Conservation (phyloP, 2,888 invertebrate genomes). For the Tenthredo livida region DNA sequence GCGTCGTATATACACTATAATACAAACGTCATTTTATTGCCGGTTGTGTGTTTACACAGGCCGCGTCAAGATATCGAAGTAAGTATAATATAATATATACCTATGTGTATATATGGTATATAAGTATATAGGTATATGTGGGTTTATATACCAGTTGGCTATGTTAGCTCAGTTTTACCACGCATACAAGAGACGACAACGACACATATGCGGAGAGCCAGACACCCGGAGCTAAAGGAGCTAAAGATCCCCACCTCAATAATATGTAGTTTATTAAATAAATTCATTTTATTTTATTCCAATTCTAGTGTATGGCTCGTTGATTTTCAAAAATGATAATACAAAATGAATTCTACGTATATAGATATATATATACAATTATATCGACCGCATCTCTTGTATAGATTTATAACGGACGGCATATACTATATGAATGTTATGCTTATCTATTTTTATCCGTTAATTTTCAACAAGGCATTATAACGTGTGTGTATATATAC, state of each 20-base stretch:
- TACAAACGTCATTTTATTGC: constrained; percentile 66
- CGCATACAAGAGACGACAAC: not conserved
- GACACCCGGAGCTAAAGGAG: not conserved
- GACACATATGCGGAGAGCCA: constrained; percentile 9
- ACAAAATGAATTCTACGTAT: not conserved
- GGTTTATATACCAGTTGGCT: constrained; percentile 32
- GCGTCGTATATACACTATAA: not conserved
- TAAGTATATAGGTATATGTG: too few species aligned
- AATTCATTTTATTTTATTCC: not conserved
- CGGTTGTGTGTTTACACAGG: constrained; percentile 70
- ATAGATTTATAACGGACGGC: not conserved
- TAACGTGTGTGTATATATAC: not conserved
- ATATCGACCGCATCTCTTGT: not conserved
- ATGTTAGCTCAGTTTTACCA: constrained; percentile 37
- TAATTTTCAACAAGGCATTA: not conserved
- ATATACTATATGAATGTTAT: not conserved
- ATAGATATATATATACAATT: not conserved
- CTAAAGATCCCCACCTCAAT: not conserved
- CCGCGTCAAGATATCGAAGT: constrained; percentile 65
- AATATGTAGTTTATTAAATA: not conserved
- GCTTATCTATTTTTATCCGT: constrained; percentile 10
- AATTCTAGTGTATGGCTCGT: not conserved
- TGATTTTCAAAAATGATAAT: not conserved
- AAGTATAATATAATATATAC: not conserved
- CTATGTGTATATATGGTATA: not conserved